Evolutionary conservation across 2,797 vertebrate genomes (phyloP), one percentile per base, ranked within the genome.

Genomic region (Furcifer pardalis): DNA sequence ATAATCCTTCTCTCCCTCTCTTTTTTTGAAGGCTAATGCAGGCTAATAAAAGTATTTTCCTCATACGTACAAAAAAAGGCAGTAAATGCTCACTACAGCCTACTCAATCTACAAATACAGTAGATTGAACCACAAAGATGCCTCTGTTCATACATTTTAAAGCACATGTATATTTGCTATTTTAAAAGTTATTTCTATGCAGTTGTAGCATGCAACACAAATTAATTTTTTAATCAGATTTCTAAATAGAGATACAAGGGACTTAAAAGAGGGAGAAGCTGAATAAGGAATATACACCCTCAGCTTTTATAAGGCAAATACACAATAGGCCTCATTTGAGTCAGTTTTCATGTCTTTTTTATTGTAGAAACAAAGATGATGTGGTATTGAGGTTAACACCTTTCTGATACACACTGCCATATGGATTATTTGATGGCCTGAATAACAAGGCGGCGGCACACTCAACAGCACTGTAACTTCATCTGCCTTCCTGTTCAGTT

Each of bases 241-340:
- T 0, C 2, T 27, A 59, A 81, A 30, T 69, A 85, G 46, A 81
- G 44, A 82, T 21, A 7, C 69, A 42, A 84, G 62, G 1, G 19
- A 84, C 8, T 2, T 35, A 32, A 4, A 40, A 21, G 5, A 13
- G 35, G 68, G 30, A 42, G 7, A 44, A 71, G 23, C 69, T 19
- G 80, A n/a, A 77, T 46, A 83, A 68, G 40, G 75, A 21, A 3
- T 60, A 69, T 17, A 35, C 15, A 19, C 71, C 40, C 46, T 40
- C 35, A 44, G 7, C 62, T 63, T 77, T 87, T 84, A 79, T 49
- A 35, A 81, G 40, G 59, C 80, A 77, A 4, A 9, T 37, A 32
- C 32, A 52, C n/a, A 68, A 37, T 37, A 37, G 23, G 13, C 32
- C 23, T 17, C 30, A 2, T 46, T 66, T 40, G 21, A 1, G 30